Evolutionary conservation across 1,140 invertebrate genomes (phyloP), one percentile per base, ranked within the genome.

Genomic region (Zaprionus lachaisei): DNA sequence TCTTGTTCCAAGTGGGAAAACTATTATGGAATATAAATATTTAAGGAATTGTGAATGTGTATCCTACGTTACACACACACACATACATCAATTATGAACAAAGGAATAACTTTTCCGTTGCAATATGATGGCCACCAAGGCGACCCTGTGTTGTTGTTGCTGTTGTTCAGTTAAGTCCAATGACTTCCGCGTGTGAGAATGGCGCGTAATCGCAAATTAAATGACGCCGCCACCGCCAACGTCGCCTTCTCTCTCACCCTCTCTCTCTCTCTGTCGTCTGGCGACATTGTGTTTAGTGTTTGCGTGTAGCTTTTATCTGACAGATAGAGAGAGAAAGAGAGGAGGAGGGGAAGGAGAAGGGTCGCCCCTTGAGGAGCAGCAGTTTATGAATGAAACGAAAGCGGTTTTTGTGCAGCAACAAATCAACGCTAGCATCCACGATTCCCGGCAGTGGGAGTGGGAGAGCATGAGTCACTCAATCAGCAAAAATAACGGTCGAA

Each of bases 121-220:
- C 66, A 73, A 44, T 72, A 57, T 65, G 55, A 74, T 76, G 83
- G 80, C 79, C 82, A 83, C 83, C 83, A 85, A 82, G 71, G 79
- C 71, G 71, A 79, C 76, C 77, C 75, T 66, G 72, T 55, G 2
- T 28, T 68, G 34, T 62, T 44, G 14, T 62, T 54, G 60, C 51
- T 70, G 72, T 72, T 68, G 56, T 76, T 75, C 72, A 68, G 72
- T 77, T 67, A 66, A 85, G 82, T 85, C 44, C 71, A 66, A 76
- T 68, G 76, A 86, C 79, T 85, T 85, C 82, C 83, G 82, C 83
- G 65, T 85, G 65, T 60, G 26, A 84, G 41, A 67, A 79, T 72
- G 54, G 67, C 75, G 61, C 41, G 83, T 74, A 78, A 78, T 84
- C 70, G 76, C 41, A 38, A 64, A 55, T 71, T 61, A 76, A 80